Percentiles rank a stretch among this genome's conserved stretches.
phyloP scores from a whole-genome alignment of 2,113 vertebrate genomes.

The Leptobrachium leishanense region DNA sequence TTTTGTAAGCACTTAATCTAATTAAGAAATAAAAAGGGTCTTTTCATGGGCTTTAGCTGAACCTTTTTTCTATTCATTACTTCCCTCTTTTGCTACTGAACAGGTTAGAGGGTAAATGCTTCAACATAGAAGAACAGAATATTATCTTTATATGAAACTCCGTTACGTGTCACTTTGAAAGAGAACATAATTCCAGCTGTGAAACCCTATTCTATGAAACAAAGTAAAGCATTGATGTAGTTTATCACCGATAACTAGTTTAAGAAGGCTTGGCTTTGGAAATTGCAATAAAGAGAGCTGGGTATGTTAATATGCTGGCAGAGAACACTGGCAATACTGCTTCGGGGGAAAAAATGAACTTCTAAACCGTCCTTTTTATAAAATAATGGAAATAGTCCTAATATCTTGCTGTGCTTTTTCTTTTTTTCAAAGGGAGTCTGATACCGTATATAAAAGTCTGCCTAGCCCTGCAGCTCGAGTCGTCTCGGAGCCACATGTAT shows the following conservation, averaged over 20 bases:
- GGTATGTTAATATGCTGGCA: slow-evolving; percentile 37
- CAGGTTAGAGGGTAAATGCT: slow-evolving; percentile 52
- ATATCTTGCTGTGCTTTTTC: not conserved
- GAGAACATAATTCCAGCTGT: slow-evolving; percentile 42
- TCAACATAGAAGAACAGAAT: slow-evolving; percentile 45
- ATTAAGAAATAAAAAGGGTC: too few relatives aligned
- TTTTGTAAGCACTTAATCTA: not conserved
- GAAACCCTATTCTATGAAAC: slow-evolving; percentile 46
- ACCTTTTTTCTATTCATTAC: slow-evolving; percentile 43
- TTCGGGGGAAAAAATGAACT: not conserved
- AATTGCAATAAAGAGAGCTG: slow-evolving; percentile 33
- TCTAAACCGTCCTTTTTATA: not conserved
- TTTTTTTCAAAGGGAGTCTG: not conserved
- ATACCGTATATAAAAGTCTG: not conserved
- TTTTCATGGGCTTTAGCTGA: too few relatives aligned
- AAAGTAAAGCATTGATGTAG: slow-evolving; percentile 44
- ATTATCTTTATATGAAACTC: slow-evolving; percentile 47
- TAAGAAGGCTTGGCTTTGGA: slow-evolving; percentile 27
- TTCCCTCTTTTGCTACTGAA: slow-evolving; percentile 30
- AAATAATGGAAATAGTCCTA: not conserved
- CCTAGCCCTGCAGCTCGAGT: not conserved
- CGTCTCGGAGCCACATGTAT: not conserved
- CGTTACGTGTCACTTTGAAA: slow-evolving; percentile 47
- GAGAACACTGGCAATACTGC: not conserved
- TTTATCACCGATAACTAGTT: slow-evolving; percentile 9